phyloP scores from a whole-genome alignment of 2,888 invertebrate genomes.

The Congeria kusceri region DNA sequence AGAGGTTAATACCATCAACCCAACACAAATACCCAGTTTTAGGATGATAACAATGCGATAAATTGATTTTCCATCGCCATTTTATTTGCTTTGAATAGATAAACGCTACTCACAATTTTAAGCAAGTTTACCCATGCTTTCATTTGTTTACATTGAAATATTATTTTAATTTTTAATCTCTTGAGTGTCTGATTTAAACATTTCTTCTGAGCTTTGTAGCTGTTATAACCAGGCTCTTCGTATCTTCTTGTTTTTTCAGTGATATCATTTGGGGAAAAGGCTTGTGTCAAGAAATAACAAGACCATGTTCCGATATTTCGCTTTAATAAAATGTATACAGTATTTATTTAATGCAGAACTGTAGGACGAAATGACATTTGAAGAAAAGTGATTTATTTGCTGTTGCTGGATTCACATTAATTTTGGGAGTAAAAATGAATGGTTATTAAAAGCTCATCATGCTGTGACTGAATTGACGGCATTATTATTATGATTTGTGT shows the following conservation, averaged over 20 bases:
- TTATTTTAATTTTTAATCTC: constrained; percentile 1
- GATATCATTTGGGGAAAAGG: too few species aligned
- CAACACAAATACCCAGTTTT: constrained; percentile 50
- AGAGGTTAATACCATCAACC: constrained; percentile 46
- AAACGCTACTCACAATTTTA: neutral
- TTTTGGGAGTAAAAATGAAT: neutral
- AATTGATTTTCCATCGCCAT: constrained; percentile 57
- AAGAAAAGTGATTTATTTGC: constrained; percentile 5
- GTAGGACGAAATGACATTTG: too few species aligned
- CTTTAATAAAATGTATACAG: too few species aligned
- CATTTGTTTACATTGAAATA: neutral
- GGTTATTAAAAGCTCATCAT: constrained; percentile 41
- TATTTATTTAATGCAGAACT: too few species aligned
- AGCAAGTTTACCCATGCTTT: constrained; percentile 6
- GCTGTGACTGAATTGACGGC: neutral
- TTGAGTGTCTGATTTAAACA: too few species aligned
- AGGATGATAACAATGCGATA: constrained; percentile 55
- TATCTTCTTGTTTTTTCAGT: too few species aligned
- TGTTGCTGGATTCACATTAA: neutral
- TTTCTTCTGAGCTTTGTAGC: too few species aligned
- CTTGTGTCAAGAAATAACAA: too few species aligned
- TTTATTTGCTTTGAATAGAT: constrained; percentile 51
- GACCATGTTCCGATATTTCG: too few species aligned
- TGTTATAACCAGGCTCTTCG: too few species aligned
- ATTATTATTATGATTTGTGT: constrained; percentile 3